Base-by-base conservation (phyloP, 2,888 invertebrate genomes). In the Limnephilus lunatus region DNA sequence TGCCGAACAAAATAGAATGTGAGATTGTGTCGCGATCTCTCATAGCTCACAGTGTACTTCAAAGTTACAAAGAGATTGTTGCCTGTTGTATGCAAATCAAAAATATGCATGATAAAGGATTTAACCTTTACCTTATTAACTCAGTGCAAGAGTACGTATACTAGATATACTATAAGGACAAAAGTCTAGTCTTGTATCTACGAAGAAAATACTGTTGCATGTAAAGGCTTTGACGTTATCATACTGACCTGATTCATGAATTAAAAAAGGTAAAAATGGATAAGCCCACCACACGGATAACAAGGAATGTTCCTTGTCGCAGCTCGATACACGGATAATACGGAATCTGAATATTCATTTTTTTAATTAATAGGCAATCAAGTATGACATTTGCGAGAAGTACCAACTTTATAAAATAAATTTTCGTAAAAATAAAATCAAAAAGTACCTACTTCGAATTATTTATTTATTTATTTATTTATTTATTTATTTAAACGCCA, bases 51-150 rank as follows among this genome's bases (percentile, higher is more conserved):
- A 35, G 83, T 35, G 35, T 25, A 83, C 9, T 68, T 68, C 83
- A 83, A 83, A 86, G 48, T 44, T 39, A 32, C 35, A 86, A 86
- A 86, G 86, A 86, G 35, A 86, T 86, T 44, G 86, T 44, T 9
- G 14, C 86, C 30, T 48, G 86, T 86, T 86, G 86, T 86, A 86
- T 86, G 86, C 48, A 39, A 86, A 86, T 86, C 44, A 81, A 87
- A 85, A 91, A 91, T 87, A 91, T 88, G 81, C 91, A 91, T 88
- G 19, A 91, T 81, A 91, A 87, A 91, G 53, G 86, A 86, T 81
- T 85, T 91, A 80, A 86, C 91, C 91, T 91, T 87, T 91, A 91
- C 87, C 91, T 81, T 81, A 86, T 91, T 81, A 80, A 48, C 68
- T 81, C 68, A 91, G 87, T 87, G 90, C 85, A 83, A 35, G 35